A percentile compares a stretch with the other conserved stretches of the same genome.
Conservation (phyloP, 2,888 invertebrate genomes). For the Norana najaformis region DNA sequence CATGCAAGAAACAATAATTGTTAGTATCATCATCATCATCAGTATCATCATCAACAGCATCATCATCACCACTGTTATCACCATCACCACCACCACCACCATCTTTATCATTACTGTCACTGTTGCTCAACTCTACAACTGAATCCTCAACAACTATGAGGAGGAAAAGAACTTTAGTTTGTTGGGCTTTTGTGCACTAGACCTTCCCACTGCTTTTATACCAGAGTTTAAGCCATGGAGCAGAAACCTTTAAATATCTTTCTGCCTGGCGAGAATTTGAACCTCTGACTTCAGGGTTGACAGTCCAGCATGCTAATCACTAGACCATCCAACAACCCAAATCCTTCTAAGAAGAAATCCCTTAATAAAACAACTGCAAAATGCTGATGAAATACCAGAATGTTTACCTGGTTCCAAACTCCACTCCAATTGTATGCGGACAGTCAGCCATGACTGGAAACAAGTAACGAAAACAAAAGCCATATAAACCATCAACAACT, state of each 20-base stretch:
- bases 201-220: too few relatives aligned
- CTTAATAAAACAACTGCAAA: background rate
- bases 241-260: too few relatives aligned
- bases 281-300: too few relatives aligned
- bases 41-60: background rate
- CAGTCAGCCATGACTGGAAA: conserved; percentile 96
- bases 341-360: too few relatives aligned
- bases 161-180: background rate
- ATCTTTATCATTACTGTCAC: background rate
- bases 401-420: conserved; percentile 86
- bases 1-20: background rate
- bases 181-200: too few relatives aligned
- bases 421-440: conserved; percentile 99
- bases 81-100: background rate
- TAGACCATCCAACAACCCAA: too few relatives aligned
- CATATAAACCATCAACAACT: background rate
- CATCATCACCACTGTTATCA: background rate
- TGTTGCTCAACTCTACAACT: background rate
- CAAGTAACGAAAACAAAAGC: background rate
- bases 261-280: too few relatives aligned
- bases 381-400: background rate
- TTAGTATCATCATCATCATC: background rate
- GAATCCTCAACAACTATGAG: background rate
- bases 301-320: too few relatives aligned
- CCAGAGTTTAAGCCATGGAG: too few relatives aligned